These are phyloP conservation scores for Etheostoma spectabile DNA, from an alignment of 2,113 vertebrate genomes.

Conservation along the genomic window DNA sequence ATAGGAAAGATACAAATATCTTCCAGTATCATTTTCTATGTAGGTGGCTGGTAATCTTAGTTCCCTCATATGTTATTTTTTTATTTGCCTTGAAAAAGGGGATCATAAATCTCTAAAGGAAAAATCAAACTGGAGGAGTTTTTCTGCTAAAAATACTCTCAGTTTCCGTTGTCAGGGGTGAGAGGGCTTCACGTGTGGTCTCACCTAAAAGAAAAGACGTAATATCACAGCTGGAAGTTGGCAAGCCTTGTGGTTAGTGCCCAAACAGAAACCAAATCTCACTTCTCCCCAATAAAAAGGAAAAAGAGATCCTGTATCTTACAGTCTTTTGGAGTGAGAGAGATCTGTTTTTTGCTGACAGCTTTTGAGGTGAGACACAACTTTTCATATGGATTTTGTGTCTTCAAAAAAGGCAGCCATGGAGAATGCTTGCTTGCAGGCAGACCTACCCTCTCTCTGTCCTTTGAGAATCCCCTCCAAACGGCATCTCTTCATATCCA, in stretches of 20 bases:
- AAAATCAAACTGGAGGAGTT: conserved; percentile 65
- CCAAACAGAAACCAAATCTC: conserved; percentile 50
- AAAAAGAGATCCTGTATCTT: conserved; percentile 30
- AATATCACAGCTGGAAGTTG: conserved; percentile 83
- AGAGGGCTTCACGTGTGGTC: conserved; percentile 86
- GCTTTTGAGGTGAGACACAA: conserved; percentile 14
- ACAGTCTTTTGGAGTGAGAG: not conserved
- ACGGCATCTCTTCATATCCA: conserved; percentile 67
- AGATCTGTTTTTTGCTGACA: conserved; percentile 28
- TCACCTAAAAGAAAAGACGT: conserved; percentile 75
- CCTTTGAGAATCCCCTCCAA: conserved; percentile 64
- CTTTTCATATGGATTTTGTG: conserved; percentile 23
- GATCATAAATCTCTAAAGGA: conserved; percentile 79
- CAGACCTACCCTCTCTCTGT: conserved; percentile 51
- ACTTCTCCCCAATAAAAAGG: conserved; percentile 42
- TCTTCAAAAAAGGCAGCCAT: conserved; percentile 26
- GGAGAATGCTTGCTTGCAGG: conserved; percentile 38
- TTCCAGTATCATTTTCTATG: conserved; percentile 74
- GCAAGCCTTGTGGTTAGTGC: conserved; percentile 57
- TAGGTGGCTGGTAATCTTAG: conserved; percentile 82
- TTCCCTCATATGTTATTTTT: conserved; percentile 60
- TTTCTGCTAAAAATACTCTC: conserved; percentile 81
- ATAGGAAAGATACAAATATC: conserved; percentile 66
- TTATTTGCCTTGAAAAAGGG: conserved; percentile 68
- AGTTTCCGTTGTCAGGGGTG: conserved; percentile 73